Percentiles rank a stretch among this genome's conserved stretches.
phyloP scores from a whole-genome alignment of 2,888 invertebrate species.

The Arrhopalites spinosus region DNA sequence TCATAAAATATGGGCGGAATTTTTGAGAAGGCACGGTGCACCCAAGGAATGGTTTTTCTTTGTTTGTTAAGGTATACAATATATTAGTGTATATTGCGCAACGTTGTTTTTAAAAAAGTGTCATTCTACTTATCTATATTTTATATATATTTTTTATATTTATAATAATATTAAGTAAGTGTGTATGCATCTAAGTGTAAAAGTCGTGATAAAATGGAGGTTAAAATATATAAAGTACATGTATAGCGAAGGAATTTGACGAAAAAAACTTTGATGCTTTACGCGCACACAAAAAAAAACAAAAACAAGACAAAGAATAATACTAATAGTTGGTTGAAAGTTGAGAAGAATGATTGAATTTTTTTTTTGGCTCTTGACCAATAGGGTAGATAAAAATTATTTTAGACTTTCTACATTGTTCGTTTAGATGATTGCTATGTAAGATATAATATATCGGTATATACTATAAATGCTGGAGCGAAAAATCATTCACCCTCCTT shows the following conservation, averaged over 20 bases:
- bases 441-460: no score
- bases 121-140: neutral
- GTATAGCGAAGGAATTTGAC: conserved; percentile 11
- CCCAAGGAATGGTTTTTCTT: conserved; percentile 24
- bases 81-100: conserved; percentile 34
- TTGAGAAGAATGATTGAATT: no score
- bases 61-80: conserved; percentile 22
- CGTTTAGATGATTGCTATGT: no score
- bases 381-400: no score
- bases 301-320: no score
- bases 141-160: conserved; percentile 2
- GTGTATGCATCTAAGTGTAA: conserved; percentile 4
- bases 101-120: conserved; percentile 17
- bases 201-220: conserved; percentile 3
- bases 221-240: conserved; percentile 12
- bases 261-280: neutral
- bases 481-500: no score
- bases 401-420: no score
- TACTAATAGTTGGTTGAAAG: no score
- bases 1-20: conserved; percentile 38
- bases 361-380: no score
- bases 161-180: neutral
- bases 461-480: no score
- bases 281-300: neutral
- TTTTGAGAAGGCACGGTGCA: conserved; percentile 37